phyloP scores from a whole-genome alignment of 2,113 vertebrate genomes.

The Misgurnus anguillicaudatus region DNA sequence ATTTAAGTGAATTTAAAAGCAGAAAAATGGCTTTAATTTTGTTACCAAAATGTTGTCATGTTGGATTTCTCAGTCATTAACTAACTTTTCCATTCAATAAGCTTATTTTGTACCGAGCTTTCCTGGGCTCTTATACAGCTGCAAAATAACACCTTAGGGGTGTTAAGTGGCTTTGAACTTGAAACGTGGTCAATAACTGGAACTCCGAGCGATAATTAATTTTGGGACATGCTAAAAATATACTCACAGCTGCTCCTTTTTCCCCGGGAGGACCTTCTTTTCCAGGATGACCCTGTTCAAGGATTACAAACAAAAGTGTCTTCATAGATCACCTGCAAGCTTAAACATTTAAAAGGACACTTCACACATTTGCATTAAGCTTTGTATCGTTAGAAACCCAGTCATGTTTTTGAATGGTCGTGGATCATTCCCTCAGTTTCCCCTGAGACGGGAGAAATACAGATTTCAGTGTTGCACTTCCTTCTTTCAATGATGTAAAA shows the following conservation, averaged over 20 bases:
- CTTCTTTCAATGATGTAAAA: too few species aligned
- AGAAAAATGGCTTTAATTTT: conserved; percentile 3
- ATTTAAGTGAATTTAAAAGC: neutral
- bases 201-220: neutral
- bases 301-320: neutral
- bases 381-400: too few species aligned
- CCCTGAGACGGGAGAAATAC: too few species aligned
- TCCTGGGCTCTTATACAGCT: neutral
- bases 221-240: neutral
- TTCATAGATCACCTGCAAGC: neutral
- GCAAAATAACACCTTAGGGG: conserved; percentile 2
- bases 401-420: too few species aligned
- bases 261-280: conserved; percentile 96
- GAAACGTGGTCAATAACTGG: conserved; percentile 18
- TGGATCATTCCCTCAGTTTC: too few species aligned
- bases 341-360: neutral
- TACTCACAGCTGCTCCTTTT: conserved; percentile 88
- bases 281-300: conserved; percentile 90
- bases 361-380: too few species aligned
- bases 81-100: neutral
- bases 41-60: neutral
- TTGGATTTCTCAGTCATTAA: neutral
- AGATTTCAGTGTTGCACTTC: too few species aligned
- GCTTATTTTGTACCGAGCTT: neutral
- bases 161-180: neutral